Base-by-base conservation (phyloP, 2,888 invertebrate genomes). In the Dryobota labecula region DNA sequence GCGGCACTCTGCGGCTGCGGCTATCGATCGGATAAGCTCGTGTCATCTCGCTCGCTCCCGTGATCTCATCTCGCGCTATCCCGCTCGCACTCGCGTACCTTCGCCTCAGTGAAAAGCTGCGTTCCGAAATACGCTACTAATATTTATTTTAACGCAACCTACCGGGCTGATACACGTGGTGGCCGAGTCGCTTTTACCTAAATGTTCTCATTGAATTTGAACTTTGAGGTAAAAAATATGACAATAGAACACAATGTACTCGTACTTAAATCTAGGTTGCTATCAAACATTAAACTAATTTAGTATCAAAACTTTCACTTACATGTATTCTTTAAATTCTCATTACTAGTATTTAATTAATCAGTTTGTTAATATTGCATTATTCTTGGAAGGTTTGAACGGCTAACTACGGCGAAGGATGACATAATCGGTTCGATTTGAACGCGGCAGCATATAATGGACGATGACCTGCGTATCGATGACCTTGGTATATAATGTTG, bases 1-100 rank as follows among this genome's bases (percentile, higher is more conserved):
- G 92, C 94, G 90, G 91, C 92, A 93, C 93, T 96, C 95, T 95
- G 96, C 96, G 95, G 95, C 96, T 96, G 96, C 95, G 96, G 95
- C 95, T 96, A 96, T 96, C 95, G 96, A 96, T 95, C 95, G 93
- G 92, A 90, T 90, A 89, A 90, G 91, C 87, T 94, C 88, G 90
- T 90, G 88, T 88, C 90, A 89, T 94, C 93, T 91, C 92, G 88
- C 91, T 94, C 94, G 85, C 90, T 78, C 93, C 85, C 86, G 85
- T 82, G 85, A 86, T 85, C 88, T 87, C 87, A 88, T 87, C 88
- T 89, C 82, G 83, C 77, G 86, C 87, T 84, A 88, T 93, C 93
- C 85, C 91, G 84, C 85, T 95, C 91, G 80, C 91, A 89, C 93
- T 86, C 80, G 87, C 84, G 90, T 88, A 87, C 83, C 85, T 88